Base-by-base conservation (phyloP, 2,888 invertebrate species). In the Lochmaea crataegi region DNA sequence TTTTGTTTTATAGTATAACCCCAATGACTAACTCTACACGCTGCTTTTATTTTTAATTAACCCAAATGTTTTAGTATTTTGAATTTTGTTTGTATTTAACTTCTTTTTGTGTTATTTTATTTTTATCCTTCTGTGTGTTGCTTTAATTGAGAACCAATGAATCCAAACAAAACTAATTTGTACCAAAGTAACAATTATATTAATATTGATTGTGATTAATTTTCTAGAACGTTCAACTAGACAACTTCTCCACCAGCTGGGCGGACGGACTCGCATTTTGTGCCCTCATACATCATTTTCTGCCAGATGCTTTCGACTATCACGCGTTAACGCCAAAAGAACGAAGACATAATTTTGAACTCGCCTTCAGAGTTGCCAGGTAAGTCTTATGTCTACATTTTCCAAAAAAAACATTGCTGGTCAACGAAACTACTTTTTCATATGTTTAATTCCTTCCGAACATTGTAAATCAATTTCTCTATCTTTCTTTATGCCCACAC, bases 211-310 rank as follows among this genome's bases (percentile, higher is more conserved):
- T 77, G 71, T 26, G 71, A 77, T 75, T 77, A 71, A 74, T 79
- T 80, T 84, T 87, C 60, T 90, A 98, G 97, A 96, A 96, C 92
- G 94, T 99, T 87, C 94, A 96, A 90, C 92, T 99, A 91, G 96
- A 95, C 87, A 99, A 99, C 91, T 99, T 99, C 91, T 98, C 98
- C 85, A 94, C 95, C 87, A 95, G 96, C 89, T 99, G 99, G 99
- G 95, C 95, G 89, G 96, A 98, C 89, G 99, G 99, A 85, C 91
- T 99, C 90, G 99, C 98, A 82, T 99, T 99, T 91, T 99, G 98
- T 90, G 99, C 99, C 84, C 92, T 99, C 83, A 93, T 99, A 85
- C 99, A 99, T 90, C 98, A 98, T 90, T 99, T 98, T 91, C 93
- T 94, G 88, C 98, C 98, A 78, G 94, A 97, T 86, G 94, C 98